Evolutionary conservation across 1,140 invertebrate species (phyloP).

Genomic region (Drosophila quadrilineata): DNA sequence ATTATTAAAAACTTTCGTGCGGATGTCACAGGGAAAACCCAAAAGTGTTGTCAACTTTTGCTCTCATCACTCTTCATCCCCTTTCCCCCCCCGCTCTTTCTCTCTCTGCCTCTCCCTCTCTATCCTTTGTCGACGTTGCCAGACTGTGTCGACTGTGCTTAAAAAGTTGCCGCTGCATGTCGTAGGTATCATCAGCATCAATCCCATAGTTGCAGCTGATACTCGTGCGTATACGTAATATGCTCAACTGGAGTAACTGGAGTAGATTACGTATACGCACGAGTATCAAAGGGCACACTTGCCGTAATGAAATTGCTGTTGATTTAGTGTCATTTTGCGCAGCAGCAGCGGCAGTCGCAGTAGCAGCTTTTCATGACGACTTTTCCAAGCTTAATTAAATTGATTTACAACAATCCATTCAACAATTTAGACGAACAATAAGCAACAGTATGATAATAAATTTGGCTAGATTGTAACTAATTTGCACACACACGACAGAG

Average conservation of each 20-base stretch:
- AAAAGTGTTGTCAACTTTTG: conserved; percentile 37
- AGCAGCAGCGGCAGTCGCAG: too few species aligned
- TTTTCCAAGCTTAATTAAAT: too few species aligned
- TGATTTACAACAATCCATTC: background rate
- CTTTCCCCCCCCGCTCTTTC: background rate
- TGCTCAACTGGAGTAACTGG: too few species aligned
- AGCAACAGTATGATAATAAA: background rate
- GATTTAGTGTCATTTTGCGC: too few species aligned
- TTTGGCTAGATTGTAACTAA: conserved; percentile 7
- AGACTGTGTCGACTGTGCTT: too few species aligned
- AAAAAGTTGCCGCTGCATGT: conserved; percentile 9
- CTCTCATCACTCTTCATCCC: too few species aligned
- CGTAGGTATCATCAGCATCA: conserved; percentile 3
- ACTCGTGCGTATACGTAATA: too few species aligned
- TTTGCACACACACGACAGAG: conserved; percentile 15
- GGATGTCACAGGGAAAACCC: conserved; percentile 23
- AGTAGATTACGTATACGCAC: too few species aligned
- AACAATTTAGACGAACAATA: conserved; percentile 1
- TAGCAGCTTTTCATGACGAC: too few species aligned
- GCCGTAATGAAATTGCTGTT: too few species aligned
- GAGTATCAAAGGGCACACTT: too few species aligned
- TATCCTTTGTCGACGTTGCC: background rate
- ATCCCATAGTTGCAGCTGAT: conserved; percentile 2
- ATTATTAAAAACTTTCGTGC: conserved; percentile 76
- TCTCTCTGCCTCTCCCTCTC: too few species aligned